These are phyloP conservation scores for Agriopis aurantiaria DNA, from an alignment of 2,888 invertebrate genomes.

Conservation along the genomic window DNA sequence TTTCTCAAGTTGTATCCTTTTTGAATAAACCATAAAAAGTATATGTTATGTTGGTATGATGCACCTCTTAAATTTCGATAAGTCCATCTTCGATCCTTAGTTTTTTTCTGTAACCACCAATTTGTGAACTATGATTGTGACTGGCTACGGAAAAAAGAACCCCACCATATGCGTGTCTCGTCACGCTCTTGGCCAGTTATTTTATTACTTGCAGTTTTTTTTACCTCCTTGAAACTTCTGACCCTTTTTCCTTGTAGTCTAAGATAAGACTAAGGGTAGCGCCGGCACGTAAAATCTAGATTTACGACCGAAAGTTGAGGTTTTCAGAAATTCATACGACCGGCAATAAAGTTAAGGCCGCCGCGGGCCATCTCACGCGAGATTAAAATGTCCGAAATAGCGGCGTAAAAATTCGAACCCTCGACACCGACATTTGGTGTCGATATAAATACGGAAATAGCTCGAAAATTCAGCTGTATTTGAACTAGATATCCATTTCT, in stretches of 20 bases:
- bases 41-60: too few species aligned
- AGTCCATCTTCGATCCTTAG: too few species aligned
- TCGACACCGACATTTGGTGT: slow-evolving; percentile 29
- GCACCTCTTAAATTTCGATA: too few species aligned
- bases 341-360: slow-evolving; percentile 47
- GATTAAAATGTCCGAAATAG: slow-evolving; percentile 54
- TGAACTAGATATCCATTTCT: slow-evolving; percentile 9
- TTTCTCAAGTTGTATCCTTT: too few species aligned
- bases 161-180: too few species aligned
- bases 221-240: neutral
- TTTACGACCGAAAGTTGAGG: slow-evolving; percentile 66
- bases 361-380: slow-evolving; percentile 45
- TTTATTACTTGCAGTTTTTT: neutral
- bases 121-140: too few species aligned
- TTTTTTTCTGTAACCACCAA: too few species aligned
- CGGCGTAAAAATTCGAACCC: slow-evolving; percentile 44
- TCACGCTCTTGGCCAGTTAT: too few species aligned
- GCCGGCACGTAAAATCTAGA: slow-evolving; percentile 51
- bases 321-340: slow-evolving; percentile 58
- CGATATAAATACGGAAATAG: slow-evolving; percentile 50
- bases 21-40: too few species aligned
- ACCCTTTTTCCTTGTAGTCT: neutral
- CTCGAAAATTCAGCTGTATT: slow-evolving; percentile 27
- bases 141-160: too few species aligned
- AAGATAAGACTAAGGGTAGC: slow-evolving; percentile 4